Evolutionary conservation across 1,140 invertebrate species (phyloP), one percentile per base, ranked within the genome.

Genomic region (Lordiphosa collinella): DNA sequence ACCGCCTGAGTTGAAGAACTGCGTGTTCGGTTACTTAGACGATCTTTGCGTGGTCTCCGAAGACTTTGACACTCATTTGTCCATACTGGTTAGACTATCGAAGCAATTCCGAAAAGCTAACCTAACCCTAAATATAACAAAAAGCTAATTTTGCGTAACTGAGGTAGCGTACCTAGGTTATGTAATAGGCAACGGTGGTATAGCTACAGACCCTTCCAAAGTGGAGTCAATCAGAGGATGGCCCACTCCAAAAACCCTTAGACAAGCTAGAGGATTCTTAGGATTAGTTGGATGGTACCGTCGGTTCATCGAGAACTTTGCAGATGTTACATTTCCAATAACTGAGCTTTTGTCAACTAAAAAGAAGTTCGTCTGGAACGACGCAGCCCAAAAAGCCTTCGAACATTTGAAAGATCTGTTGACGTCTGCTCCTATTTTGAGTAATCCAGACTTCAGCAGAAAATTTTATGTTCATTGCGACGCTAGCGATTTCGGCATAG

Each of bases 261-360:
- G 87, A 32, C 76, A 90, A 37, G 12, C 91, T 0, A 57, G 89
- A 40, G 18, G 71, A 22, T 91, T 92, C 57, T 38, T 91, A 0
- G 91, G 91, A 1, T 60, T 91, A 16, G 61, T 72, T 1, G 73
- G 82, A 1, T 91, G 89, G 69, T 90, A 90, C 56, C 41, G 82
- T 14, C 46, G 80, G 29, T 90, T 90, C 68, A 60, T 91, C 18
- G 64, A 60, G 3, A 72, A 73, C 49, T 89, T 80, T 49, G 58
- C 58, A 2, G 25, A 13, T 1, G 13, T 54, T 4, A 52, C 12
- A 3, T 10, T 29, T 7, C 51, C 55, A 3, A 12, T 75, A 40
- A 38, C 59, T 14, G 22, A 72, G 32, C 12, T 64, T 9, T 14
- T 63, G 29, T 50, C 47, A 40, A 48, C 51, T 13, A 46, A 37